These are phyloP conservation scores for Ophiothrix spiculata DNA, from an alignment of 35 echinoderm and acorn worm genomes.

Conservation along the genomic window DNA sequence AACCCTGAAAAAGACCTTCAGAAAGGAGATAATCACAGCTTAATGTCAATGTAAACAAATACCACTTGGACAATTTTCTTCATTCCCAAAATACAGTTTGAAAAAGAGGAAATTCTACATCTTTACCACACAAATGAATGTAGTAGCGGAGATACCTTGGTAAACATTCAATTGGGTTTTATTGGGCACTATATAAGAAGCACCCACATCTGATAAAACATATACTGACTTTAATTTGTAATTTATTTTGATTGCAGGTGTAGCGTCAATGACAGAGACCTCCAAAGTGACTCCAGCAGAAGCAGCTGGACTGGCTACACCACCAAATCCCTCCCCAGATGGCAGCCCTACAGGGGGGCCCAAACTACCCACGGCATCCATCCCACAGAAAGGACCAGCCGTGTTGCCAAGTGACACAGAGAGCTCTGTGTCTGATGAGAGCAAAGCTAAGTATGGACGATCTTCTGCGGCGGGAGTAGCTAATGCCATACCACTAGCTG, in stretches of 20 bases:
- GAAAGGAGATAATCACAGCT: too few species aligned
- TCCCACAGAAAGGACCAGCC: conserved; percentile 20
- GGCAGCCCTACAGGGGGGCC: background rate
- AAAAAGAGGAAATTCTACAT: too few species aligned
- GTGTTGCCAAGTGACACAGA: conserved; percentile 77
- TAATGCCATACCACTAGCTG: conserved; percentile 13
- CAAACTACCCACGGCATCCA: background rate
- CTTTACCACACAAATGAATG: too few species aligned
- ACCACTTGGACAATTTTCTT: too few species aligned
- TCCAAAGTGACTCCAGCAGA: conserved; percentile 82
- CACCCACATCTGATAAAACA: too few species aligned
- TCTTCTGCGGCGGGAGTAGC: background rate
- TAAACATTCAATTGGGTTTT: too few species aligned
- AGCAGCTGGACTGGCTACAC: conserved; percentile 35
- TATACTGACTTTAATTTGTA: too few species aligned
- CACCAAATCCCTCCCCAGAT: conserved; percentile 29
- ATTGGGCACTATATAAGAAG: too few species aligned
- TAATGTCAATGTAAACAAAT: too few species aligned
- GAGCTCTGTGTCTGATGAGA: conserved; percentile 72
- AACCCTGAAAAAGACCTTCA: too few species aligned
- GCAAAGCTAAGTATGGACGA: conserved; percentile 16
- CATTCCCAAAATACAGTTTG: too few species aligned
- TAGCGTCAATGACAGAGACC: conserved; percentile 90
- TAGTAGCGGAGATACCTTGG: too few species aligned
- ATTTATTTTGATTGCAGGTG: conserved; percentile 68